These are phyloP conservation scores for Polypedilum vanderplanki DNA, from an alignment of 1,140 invertebrate genomes.

Conservation along the genomic window DNA sequence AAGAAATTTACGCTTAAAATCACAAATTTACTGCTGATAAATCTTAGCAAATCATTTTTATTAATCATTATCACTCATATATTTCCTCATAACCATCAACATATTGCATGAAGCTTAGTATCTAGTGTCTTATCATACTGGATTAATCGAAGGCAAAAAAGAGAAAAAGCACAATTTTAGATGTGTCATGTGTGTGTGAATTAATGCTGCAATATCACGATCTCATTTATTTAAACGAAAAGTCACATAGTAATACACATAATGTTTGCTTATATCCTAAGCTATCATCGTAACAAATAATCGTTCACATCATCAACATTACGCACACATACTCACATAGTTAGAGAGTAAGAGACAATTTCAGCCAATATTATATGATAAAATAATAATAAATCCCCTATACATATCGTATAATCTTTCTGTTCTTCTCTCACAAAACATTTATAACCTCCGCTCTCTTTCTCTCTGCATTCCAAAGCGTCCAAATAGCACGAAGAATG, in stretches of 20 bases:
- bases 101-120: background rate
- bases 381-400: slow-evolving; percentile 3
- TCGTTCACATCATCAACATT: background rate
- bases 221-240: slow-evolving; percentile 19
- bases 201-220: slow-evolving; percentile 17
- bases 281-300: slow-evolving; percentile 11
- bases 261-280: background rate
- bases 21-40: too few relatives aligned
- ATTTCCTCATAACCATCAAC: background rate
- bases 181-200: slow-evolving; percentile 11
- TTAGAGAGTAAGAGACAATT: background rate
- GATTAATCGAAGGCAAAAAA: background rate
- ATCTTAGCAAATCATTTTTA: background rate
- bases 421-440: too few relatives aligned
- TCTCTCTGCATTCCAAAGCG: too few relatives aligned
- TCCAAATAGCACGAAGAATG: too few relatives aligned
- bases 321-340: background rate
- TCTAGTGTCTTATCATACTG: background rate
- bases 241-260: background rate
- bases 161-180: background rate
- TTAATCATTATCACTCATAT: background rate
- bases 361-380: slow-evolving; percentile 12
- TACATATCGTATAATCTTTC: too few relatives aligned
- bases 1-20: too few relatives aligned
- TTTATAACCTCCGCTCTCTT: too few relatives aligned